Evolutionary conservation across 2,113 vertebrate species (phyloP).

Genomic region (Holacanthus passer): DNA sequence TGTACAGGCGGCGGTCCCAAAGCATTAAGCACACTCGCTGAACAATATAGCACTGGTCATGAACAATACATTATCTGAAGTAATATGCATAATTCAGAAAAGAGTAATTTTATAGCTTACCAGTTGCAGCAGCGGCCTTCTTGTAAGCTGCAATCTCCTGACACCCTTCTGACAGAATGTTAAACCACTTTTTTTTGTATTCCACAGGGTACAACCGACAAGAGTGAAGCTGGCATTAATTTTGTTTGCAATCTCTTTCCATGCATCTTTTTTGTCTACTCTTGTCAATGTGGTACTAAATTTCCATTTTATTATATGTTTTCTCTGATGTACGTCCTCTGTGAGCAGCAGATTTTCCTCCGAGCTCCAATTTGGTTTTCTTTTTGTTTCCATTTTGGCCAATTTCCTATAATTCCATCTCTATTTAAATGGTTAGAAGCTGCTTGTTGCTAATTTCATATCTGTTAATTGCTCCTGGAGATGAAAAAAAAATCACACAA

Average conservation of each 20-base stretch:
- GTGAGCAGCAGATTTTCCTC: constrained; percentile 33
- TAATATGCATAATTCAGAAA: constrained; percentile 71
- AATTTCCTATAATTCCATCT: constrained; percentile 26
- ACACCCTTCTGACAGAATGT: constrained; percentile 71
- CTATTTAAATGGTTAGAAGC: constrained; percentile 41
- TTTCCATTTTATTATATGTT: constrained; percentile 49
- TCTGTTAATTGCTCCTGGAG: constrained; percentile 52
- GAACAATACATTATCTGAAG: constrained; percentile 63
- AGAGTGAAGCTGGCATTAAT: constrained; percentile 68
- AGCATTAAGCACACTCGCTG: constrained; percentile 58
- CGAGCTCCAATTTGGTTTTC: constrained; percentile 42
- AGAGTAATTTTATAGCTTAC: constrained; percentile 68
- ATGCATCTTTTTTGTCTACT: constrained; percentile 59
- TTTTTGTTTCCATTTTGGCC: constrained; percentile 53
- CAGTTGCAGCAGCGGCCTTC: constrained; percentile 59
- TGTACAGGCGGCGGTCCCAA: constrained; percentile 48
- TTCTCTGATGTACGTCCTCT: constrained; percentile 44
- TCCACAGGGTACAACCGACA: constrained; percentile 60
- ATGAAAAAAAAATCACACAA: constrained; percentile 21
- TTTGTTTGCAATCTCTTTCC: constrained; percentile 63
- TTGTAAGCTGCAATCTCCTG: constrained; percentile 65
- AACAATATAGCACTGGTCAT: constrained; percentile 64
- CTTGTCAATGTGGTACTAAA: constrained; percentile 54
- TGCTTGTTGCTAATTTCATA: constrained; percentile 55
- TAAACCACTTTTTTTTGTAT: constrained; percentile 65